A percentile compares a stretch with the other conserved stretches of the same genome.
These are phyloP conservation scores for Brachionus plicatilis DNA, from an alignment of 1,140 invertebrate species.

Conservation along the genomic window DNA sequence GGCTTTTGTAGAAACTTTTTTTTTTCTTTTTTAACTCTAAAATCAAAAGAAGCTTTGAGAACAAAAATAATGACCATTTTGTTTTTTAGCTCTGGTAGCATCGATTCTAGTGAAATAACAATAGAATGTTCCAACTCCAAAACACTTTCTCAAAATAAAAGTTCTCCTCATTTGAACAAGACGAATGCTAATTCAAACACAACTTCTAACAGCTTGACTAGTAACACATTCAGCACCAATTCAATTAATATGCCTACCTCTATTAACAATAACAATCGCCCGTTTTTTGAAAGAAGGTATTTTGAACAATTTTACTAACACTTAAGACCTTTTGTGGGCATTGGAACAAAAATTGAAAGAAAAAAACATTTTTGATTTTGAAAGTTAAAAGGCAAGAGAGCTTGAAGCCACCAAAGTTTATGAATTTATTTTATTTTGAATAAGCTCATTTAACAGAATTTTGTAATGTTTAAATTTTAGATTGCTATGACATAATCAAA, in stretches of 20 bases:
- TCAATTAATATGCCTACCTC: constrained; percentile 17
- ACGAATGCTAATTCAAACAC: background rate
- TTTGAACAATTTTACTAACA: background rate
- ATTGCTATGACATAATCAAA: too few species aligned
- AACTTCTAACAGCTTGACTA: background rate
- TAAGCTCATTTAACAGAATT: too few species aligned
- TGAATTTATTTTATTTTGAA: too few species aligned
- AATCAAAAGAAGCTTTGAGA: background rate
- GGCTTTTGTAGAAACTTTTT: too few species aligned
- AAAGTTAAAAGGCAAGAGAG: too few species aligned
- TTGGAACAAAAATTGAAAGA: too few species aligned
- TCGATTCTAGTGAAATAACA: background rate
- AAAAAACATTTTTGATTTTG: too few species aligned
- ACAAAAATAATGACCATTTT: background rate
- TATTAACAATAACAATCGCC: background rate
- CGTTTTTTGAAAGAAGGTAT: constrained; percentile 10
- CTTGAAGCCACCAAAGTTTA: too few species aligned
- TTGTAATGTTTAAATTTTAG: too few species aligned
- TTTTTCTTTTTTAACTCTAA: background rate
- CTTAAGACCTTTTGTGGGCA: too few species aligned
- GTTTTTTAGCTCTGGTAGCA: background rate
- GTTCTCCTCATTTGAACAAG: background rate
- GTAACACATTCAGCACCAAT: background rate
- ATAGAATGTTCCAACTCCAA: background rate
- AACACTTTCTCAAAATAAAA: background rate